Evolutionary conservation across 2,888 invertebrate genomes (phyloP), one percentile per base, ranked within the genome.

Genomic region (Antheraea yamamai): DNA sequence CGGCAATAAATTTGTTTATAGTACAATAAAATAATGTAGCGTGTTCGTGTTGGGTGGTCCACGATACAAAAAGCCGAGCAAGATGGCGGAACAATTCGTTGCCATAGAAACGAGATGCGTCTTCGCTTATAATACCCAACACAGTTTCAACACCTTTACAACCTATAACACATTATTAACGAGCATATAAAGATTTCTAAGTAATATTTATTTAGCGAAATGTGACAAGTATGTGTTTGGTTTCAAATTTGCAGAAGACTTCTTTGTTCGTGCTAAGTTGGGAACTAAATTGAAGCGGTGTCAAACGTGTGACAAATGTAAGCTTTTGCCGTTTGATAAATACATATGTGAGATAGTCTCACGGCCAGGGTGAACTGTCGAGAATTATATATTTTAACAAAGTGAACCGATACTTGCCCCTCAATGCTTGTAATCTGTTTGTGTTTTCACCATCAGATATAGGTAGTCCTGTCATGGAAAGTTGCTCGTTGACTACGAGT

Each of bases 1-100:
- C 90, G 91, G 94, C 91, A 93, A 94, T 94, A 94, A 95, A 95
- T 94, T 93, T 93, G 91, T 95, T 95, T 94, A 94, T 94, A 91
- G 92, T 93, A 93, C 91, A 94, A 94, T 94, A 95, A 95, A 94
- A 94, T 94, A 93, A 94, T 94, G 91, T 91, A 89, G 91, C 90
- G 86, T 87, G 88, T 86, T 87, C 93, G 88, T 88, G 89, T 84
- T 95, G 95, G 95, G 95, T 94, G 95, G 95, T 94, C 95, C 87
- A 80, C 83, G 86, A 82, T 81, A 91, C 90, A 91, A 92, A 92
- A 91, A 90, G 87, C 88, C 81, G 83, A 79, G 81, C 85, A 89
- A 89, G 88, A 90, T 89, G 91, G 90, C 88, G 85, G 89, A 80
- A 79, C 85, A 83, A 86, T 84, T 82, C 86, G 87, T 86, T 87